A percentile compares a stretch with the other conserved stretches of the same genome.
Evolutionary conservation across 2,797 vertebrate genomes (phyloP).

Genomic region (Brachyalestes nurse): DNA sequence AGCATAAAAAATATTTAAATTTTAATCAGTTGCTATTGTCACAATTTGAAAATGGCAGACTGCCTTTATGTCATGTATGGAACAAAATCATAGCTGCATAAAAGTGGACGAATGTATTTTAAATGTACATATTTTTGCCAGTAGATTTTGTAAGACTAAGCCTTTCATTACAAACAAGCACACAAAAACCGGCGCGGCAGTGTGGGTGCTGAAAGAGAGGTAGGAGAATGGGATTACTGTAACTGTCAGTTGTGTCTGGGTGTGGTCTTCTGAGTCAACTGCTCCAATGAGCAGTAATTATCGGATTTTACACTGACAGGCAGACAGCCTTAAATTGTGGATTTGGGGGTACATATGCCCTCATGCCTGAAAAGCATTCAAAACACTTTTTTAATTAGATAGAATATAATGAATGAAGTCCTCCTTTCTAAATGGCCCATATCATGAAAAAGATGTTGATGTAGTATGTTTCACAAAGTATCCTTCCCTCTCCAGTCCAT

Average conservation of each 20-base stretch:
- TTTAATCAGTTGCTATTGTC: too few relatives aligned
- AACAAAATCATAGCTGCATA: not conserved
- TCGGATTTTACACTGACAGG: conserved; percentile 66
- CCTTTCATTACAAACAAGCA: conserved; percentile 19
- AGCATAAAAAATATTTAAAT: too few relatives aligned
- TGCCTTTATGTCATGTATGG: too few relatives aligned
- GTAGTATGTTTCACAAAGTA: too few relatives aligned
- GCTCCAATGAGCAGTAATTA: conserved; percentile 71
- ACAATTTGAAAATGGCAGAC: too few relatives aligned
- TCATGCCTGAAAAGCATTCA: not conserved
- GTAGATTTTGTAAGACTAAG: not conserved
- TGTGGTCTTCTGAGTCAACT: conserved; percentile 70
- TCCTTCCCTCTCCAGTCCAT: too few relatives aligned
- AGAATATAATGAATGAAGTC: not conserved
- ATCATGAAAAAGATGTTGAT: too few relatives aligned
- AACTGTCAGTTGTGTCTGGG: conserved; percentile 71
- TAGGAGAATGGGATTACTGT: conserved; percentile 68
- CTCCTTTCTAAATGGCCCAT: too few relatives aligned
- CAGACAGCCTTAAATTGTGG: conserved; percentile 33
- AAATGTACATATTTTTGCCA: not conserved
- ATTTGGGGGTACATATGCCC: conserved; percentile 1
- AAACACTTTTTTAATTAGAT: not conserved
- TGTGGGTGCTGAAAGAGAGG: conserved; percentile 54
- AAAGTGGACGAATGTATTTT: not conserved
- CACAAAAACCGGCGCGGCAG: conserved; percentile 28